Evolutionary conservation across 2,113 vertebrate species (phyloP).

Genomic region (Electrona antarctica): DNA sequence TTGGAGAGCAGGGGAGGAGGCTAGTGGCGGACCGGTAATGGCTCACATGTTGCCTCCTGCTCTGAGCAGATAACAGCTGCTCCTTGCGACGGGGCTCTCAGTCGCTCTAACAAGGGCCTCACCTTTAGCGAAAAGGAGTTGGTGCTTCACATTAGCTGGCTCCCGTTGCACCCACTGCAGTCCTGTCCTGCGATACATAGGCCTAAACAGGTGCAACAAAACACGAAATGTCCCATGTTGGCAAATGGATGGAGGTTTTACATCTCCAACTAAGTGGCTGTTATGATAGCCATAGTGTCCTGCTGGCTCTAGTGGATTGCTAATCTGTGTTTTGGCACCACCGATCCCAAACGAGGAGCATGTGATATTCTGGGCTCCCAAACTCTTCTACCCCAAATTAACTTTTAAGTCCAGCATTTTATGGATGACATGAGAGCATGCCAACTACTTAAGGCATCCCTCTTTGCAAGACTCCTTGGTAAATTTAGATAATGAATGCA

Average conservation of each 20-base stretch:
- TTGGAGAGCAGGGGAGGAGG: slow-evolving; percentile 21
- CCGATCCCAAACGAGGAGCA: slow-evolving; percentile 35
- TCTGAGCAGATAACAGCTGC: slow-evolving; percentile 57
- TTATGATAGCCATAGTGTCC: slow-evolving; percentile 33
- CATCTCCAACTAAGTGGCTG: slow-evolving; percentile 25
- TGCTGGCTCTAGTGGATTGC: slow-evolving; percentile 43
- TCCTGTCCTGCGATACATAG: slow-evolving; percentile 26
- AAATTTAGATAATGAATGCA: slow-evolving; percentile 27
- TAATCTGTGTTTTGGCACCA: slow-evolving; percentile 57
- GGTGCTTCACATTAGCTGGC: slow-evolving; percentile 18
- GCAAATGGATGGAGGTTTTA: slow-evolving; percentile 26
- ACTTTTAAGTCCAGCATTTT: slow-evolving; percentile 37
- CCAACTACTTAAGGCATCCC: not conserved
- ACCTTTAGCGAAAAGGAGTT: slow-evolving; percentile 31
- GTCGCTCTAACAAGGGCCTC: slow-evolving; percentile 33
- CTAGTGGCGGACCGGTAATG: not conserved
- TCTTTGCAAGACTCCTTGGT: not conserved
- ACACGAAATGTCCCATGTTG: slow-evolving; percentile 37
- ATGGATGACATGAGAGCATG: slow-evolving; percentile 13
- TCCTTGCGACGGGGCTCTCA: slow-evolving; percentile 25
- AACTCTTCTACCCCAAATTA: slow-evolving; percentile 33
- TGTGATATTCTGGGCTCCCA: slow-evolving; percentile 41
- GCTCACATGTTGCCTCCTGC: slow-evolving; percentile 46
- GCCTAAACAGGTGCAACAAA: slow-evolving; percentile 53
- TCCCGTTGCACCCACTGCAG: slow-evolving; percentile 8